Conservation (phyloP, 2,888 invertebrate genomes). For the Melanchra persicariae region DNA sequence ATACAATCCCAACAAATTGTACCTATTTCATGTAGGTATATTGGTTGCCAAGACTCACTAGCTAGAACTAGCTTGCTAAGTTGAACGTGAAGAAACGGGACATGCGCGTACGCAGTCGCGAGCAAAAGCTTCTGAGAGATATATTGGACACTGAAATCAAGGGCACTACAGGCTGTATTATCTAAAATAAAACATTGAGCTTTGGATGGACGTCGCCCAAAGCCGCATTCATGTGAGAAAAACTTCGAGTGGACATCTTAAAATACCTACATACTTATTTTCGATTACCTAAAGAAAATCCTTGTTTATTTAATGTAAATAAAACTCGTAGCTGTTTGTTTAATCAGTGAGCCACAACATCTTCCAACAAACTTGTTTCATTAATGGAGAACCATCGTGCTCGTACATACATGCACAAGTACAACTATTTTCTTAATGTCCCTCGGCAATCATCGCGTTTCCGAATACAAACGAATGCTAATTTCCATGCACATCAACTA, state of each 20-base stretch:
- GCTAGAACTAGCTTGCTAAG: too few relatives aligned
- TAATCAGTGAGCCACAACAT: background rate
- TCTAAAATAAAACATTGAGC: background rate
- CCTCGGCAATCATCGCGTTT: too few relatives aligned
- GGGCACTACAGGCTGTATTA: background rate
- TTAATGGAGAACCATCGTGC: background rate
- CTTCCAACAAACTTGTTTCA: background rate
- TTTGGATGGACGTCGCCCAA: background rate
- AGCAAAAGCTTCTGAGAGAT: background rate
- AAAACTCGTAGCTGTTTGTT: background rate
- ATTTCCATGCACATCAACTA: too few relatives aligned
- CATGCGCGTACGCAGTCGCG: background rate
- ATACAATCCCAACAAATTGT: too few relatives aligned
- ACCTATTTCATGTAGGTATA: too few relatives aligned
- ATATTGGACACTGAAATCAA: background rate
- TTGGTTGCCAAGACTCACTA: too few relatives aligned
- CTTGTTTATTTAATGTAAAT: background rate
- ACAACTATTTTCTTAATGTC: too few relatives aligned
- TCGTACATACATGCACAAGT: background rate
- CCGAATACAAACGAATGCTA: too few relatives aligned
- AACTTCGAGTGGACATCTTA: background rate
- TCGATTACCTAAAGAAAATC: background rate
- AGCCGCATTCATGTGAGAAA: background rate
- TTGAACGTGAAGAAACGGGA: too few relatives aligned
- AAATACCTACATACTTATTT: background rate